Base-by-base conservation (phyloP, 1,140 invertebrate genomes). In the Pogonomyrmex barbatus region DNA sequence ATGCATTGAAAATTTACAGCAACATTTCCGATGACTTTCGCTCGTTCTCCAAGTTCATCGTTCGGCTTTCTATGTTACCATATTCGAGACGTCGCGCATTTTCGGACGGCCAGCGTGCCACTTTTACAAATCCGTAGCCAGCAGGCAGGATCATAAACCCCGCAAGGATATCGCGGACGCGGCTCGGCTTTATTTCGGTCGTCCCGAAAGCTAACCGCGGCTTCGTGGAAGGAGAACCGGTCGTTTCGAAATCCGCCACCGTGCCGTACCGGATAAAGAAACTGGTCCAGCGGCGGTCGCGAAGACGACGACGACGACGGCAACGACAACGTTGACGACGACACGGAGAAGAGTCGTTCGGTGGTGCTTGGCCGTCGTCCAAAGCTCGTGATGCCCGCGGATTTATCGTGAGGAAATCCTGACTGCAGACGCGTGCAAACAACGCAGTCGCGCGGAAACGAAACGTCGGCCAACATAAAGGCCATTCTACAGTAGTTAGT, bases 151-250 rank as follows among this genome's bases (percentile, higher is more conserved):
- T 85, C 71, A 50, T 85, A 85, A 85, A 85, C 17, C 39, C 47
- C 58, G 60, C 82, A 77, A 85, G 82, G 82, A 85, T 85, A 85
- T 78, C 71, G 47, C 54, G 62, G 60, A 42, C 45, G 73, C 47
- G 73, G 58, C 50, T 33, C 73, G 47, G 73, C 82, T 85, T 85
- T 85, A 85, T 85, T 90, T 90, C 89, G 85, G 88, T 90, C 89
- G 85, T 87, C 85, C 78, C 85, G 85, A 90, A 89, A 89, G 52
- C 56, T 52, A 47, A 45, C 30, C 83, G 60, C 58, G 39, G 83
- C 58, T 88, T 90, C 89, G 89, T 90, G 88, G 89, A 90, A 90
- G 78, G 88, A 87, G 89, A 90, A 90, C 89, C 79, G 75, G 89
- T 90, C 79, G 88, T 90, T 90, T 90, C 88, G 89, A 90, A 90